These are phyloP conservation scores for Drosophila lutescens DNA, from an alignment of 2,888 invertebrate species.

Conservation along the genomic window DNA sequence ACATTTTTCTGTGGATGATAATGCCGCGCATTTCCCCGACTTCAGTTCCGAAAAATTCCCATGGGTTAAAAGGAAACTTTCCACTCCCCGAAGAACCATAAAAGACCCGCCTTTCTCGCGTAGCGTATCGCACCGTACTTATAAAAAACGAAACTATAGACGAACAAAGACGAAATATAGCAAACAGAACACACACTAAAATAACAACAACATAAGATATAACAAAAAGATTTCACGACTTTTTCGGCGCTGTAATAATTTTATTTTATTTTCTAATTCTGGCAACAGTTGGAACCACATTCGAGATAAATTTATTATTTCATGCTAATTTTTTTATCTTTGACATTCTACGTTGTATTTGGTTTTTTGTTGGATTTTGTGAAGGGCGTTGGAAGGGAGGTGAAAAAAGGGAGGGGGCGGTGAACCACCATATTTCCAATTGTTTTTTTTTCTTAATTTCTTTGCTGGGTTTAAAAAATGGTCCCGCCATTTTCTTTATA, in stretches of 20 bases:
- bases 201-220: conserved; percentile 8
- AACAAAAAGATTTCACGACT: conserved; percentile 7
- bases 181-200: conserved; percentile 8
- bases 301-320: conserved; percentile 51
- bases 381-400: conserved; percentile 21
- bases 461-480: conserved; percentile 37
- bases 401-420: neutral
- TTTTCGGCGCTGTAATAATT: conserved; percentile 37
- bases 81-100: conserved; percentile 2
- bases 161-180: conserved; percentile 7
- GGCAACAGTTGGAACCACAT: conserved; percentile 15
- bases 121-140: conserved; percentile 30
- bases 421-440: conserved; percentile 49
- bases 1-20: neutral
- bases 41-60: neutral
- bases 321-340: conserved; percentile 55
- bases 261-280: conserved; percentile 23
- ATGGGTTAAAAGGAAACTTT: conserved; percentile 4
- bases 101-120: neutral
- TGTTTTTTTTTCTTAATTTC: conserved; percentile 33
- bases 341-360: conserved; percentile 11
- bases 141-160: conserved; percentile 22
- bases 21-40: neutral
- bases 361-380: neutral
- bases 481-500: conserved; percentile 14